Evolutionary conservation across 2,113 vertebrate genomes (phyloP), one percentile per base, ranked within the genome.

Genomic region (Poecile atricapillus): DNA sequence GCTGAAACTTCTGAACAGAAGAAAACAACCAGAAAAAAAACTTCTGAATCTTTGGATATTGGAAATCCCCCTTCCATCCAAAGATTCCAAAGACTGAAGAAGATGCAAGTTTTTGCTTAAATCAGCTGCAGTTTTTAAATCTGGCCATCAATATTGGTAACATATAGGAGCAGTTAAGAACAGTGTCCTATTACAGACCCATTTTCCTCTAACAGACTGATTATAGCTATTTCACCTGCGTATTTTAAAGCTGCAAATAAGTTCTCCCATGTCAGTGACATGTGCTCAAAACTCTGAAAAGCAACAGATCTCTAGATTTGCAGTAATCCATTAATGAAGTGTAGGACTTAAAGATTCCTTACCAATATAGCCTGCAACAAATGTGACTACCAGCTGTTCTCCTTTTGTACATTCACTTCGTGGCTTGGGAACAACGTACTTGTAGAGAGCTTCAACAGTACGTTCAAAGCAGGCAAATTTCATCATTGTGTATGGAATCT

Each of bases 401-500:
- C 83, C 0, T 95, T 99, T 99, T 95, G 97, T 77, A 98, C 99
- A 99, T 97, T 99, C 99, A 68, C 92, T 99, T 89, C 99, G 98
- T 52, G 99, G 99, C 96, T 99, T 99, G 53, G 99, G 99, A 89
- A 99, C 99, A 14, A 98, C 98, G 1, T 98, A 98, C 93, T 99
- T 99, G 97, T 99, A 99, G 55, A 99, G 98, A 74, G 98, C 30
- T 98, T 99, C 99, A 88, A 99, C 99, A 3, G 99, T 99, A 59
- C 99, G 98, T 97, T 99, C 99, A 81, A 99, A 99, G 98, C 99
- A 99, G 95, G 99, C 98, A 31, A 99, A 99, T 96, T 99, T 99
- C 99, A 99, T 99, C 99, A 99, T 99, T 87, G 99, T 99, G 96
- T 99, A 99, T 21, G 99, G 99, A 91, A 99, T 99, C 98, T 99